These are phyloP conservation scores for Asobara japonica DNA, from an alignment of 1,140 invertebrate species.

Conservation along the genomic window DNA sequence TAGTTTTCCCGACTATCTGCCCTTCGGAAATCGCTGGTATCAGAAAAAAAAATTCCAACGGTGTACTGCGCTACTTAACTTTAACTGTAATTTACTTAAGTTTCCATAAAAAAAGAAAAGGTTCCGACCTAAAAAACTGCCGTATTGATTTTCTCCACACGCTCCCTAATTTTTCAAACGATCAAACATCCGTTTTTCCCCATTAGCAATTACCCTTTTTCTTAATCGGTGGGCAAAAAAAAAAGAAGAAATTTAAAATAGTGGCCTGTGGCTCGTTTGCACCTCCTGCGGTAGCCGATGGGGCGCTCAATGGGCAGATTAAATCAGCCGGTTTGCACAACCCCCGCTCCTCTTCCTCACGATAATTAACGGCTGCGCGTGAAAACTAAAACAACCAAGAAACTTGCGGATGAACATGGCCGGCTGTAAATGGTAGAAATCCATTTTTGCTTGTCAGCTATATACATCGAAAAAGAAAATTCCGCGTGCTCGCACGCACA, in stretches of 20 bases:
- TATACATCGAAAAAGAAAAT: background rate
- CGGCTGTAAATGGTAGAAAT: background rate
- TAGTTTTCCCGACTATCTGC: too few species aligned
- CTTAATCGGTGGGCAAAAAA: background rate
- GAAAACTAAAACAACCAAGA: constrained; percentile 4
- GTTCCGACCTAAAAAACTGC: too few species aligned
- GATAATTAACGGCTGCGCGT: constrained; percentile 31
- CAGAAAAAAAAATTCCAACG: too few species aligned
- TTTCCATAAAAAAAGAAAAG: too few species aligned
- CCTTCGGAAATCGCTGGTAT: too few species aligned
- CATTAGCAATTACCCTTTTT: background rate
- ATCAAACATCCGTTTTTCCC: background rate
- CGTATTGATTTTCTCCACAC: too few species aligned
- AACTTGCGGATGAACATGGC: background rate
- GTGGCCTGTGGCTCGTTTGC: constrained; percentile 33
- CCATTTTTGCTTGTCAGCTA: background rate
- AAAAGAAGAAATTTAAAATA: constrained; percentile 5
- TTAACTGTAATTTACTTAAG: too few species aligned
- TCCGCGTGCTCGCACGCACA: background rate
- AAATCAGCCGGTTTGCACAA: constrained; percentile 37
- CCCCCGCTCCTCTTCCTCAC: constrained; percentile 11
- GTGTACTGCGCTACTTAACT: too few species aligned
- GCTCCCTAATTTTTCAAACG: background rate
- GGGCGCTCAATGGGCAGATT: constrained; percentile 39
- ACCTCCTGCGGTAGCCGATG: constrained; percentile 34